Base-by-base conservation (phyloP, 1,140 invertebrate species). In the Macrobrachium nipponense region DNA sequence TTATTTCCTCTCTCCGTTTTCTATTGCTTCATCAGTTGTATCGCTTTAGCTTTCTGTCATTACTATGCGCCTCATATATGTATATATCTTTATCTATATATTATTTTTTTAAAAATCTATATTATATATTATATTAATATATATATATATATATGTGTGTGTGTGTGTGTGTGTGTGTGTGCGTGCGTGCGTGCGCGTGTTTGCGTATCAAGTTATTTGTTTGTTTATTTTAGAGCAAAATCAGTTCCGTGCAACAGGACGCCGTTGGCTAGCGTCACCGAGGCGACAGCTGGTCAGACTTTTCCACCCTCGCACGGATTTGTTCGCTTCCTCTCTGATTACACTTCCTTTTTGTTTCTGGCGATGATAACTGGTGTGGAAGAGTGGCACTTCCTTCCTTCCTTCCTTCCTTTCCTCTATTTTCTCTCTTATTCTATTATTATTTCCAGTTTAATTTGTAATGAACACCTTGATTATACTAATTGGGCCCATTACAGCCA, bases 281-380 rank as follows among this genome's bases (percentile, higher is more conserved):
- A 51, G 51, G 51, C 51, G 58, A 64, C 79, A 81, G 66, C 80
- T 72, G 66, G 12, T 8, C 51, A 51, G 51, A 10, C 27, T 6
- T 10, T 59, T 58, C 10, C 80, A 23, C 10, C 61, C 44, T 15
- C 36, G 66, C 80, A 81, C 80, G 80, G 80, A 81, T 81, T 81
- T 15, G 43, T 27, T 60, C 44, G 20, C 80, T 72, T 81, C 80
- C 79, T 72, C 80, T 23, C 36, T 81, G 80, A 81, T 70, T 81
- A 81, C 80, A 81, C 68, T 81, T 81, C 80, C 80, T 81, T 81
- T 51, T 81, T 81, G 80, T 81, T 68, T 81, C 80, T 81, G 51
- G 80, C 80, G 80, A 59, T n/a, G 80, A 81, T 81, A 81, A 81
- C 14, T 81, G 58, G 79, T 17, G 14, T 43, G 77, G 79, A 66